Evolutionary conservation across 2,888 invertebrate species (phyloP).

Genomic region (Pseudococcus longispinus): DNA sequence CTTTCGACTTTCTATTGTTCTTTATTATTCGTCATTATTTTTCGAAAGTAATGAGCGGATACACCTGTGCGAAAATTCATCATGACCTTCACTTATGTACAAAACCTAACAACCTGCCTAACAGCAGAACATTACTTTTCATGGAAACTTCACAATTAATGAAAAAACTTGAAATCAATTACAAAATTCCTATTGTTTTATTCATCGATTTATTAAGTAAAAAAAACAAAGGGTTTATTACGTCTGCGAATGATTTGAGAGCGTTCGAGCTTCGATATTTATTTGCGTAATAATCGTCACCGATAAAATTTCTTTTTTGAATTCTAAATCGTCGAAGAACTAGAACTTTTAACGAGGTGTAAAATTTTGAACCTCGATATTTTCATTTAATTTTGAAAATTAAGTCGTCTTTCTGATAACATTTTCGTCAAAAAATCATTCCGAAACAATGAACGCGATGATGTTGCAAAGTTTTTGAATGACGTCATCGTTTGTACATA

Average conservation of each 20-base stretch:
- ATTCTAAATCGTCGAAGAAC: not conserved
- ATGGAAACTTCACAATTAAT: not conserved
- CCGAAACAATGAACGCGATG: not conserved
- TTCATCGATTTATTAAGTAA: not conserved
- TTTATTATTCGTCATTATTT: not conserved
- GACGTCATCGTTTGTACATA: not conserved
- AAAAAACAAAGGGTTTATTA: not conserved
- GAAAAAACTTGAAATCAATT: not conserved
- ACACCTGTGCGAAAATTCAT: not conserved
- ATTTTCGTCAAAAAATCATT: not conserved
- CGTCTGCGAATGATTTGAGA: not conserved
- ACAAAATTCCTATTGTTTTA: not conserved
- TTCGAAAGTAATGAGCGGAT: not conserved
- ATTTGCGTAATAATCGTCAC: not conserved
- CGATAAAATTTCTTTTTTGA: not conserved
- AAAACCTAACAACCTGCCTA: not conserved
- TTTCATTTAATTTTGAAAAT: no score
- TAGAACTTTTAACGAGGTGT: not conserved
- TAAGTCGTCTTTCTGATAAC: no score
- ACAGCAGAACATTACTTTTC: not conserved
- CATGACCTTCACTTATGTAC: not conserved
- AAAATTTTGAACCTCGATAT: not conserved
- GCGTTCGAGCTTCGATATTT: not conserved
- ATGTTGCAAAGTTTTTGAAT: not conserved
- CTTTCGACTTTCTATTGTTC: not conserved